Evolutionary conservation across 2,797 vertebrate genomes (phyloP).

Genomic region (Parauchenoglanis ngamensis): DNA sequence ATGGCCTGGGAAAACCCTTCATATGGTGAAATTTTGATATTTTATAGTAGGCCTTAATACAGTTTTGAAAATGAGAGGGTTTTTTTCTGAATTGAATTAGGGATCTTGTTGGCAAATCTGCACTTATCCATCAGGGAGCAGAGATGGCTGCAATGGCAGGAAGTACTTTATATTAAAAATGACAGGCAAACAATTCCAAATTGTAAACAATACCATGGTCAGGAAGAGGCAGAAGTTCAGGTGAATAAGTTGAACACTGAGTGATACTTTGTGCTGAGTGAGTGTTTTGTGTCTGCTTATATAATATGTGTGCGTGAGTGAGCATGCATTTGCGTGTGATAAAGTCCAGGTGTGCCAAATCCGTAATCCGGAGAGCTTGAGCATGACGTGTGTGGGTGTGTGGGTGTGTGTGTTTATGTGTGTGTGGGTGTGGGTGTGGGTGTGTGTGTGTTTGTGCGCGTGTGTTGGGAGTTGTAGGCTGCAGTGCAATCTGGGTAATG

Average conservation of each 20-base stretch:
- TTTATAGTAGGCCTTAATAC: background rate
- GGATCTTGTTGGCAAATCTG: background rate
- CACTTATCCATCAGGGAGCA: background rate
- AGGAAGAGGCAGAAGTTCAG: background rate
- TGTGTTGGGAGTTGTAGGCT: background rate
- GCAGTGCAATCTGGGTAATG: background rate
- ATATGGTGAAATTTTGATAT: background rate
- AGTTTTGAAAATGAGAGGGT: too few species aligned
- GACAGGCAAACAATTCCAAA: background rate
- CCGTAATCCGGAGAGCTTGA: background rate
- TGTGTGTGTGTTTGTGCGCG: too few species aligned
- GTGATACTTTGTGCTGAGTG: too few species aligned
- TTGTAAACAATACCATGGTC: background rate
- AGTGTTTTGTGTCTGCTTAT: too few species aligned
- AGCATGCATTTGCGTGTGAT: background rate
- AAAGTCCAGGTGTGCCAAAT: background rate
- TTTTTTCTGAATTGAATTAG: background rate
- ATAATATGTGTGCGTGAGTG: background rate
- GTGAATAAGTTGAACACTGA: background rate
- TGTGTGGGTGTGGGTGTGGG: too few species aligned
- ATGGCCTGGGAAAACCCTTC: background rate
- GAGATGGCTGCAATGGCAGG: background rate
- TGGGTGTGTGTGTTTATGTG: background rate
- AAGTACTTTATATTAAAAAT: background rate
- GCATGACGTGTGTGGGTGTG: background rate